A percentile compares a stretch with the other conserved stretches of the same genome.
Evolutionary conservation across 2,888 invertebrate species (phyloP).

Genomic region (Cephus pulcher): DNA sequence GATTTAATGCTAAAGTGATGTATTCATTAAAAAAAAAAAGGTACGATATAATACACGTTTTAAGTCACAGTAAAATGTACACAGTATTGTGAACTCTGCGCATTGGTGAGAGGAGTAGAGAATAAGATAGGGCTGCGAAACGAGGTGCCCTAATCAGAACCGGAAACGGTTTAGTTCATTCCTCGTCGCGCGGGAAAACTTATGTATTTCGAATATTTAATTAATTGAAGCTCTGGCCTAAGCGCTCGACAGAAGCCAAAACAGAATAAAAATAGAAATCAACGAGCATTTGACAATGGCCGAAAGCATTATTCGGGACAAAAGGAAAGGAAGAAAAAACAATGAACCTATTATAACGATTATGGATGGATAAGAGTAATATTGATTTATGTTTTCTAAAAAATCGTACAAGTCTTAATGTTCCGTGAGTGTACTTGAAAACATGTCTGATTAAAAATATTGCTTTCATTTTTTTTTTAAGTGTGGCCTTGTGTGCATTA

Average conservation of each 20-base stretch:
- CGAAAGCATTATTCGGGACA: conserved; percentile 38
- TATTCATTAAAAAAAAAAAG: conserved; percentile 37
- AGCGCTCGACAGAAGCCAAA: conserved; percentile 36
- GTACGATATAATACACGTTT: conserved; percentile 17
- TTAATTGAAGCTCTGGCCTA: conserved; percentile 50
- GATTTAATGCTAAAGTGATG: conserved; percentile 52
- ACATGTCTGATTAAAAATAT: conserved; percentile 57
- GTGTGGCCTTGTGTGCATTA: conserved; percentile 5
- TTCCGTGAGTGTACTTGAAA: conserved; percentile 36
- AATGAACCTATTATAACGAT: conserved; percentile 7
- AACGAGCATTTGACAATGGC: not conserved
- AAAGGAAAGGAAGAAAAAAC: conserved; percentile 20
- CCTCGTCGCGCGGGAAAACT: conserved; percentile 35
- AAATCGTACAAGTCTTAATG: conserved; percentile 16
- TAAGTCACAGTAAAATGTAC: conserved; percentile 9
- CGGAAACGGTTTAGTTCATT: conserved; percentile 20
- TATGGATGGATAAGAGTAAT: conserved; percentile 14
- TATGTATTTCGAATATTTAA: conserved; percentile 55
- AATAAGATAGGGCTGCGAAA: conserved; percentile 38
- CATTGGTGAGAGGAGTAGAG: conserved; percentile 18
- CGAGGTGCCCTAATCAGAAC: conserved; percentile 32
- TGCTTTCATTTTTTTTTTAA: conserved; percentile 59
- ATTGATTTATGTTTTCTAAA: conserved; percentile 19
- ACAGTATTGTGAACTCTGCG: not conserved
- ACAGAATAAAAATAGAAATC: conserved; percentile 22